Conservation (phyloP, 2,888 invertebrate genomes). For the Allacma fusca region DNA sequence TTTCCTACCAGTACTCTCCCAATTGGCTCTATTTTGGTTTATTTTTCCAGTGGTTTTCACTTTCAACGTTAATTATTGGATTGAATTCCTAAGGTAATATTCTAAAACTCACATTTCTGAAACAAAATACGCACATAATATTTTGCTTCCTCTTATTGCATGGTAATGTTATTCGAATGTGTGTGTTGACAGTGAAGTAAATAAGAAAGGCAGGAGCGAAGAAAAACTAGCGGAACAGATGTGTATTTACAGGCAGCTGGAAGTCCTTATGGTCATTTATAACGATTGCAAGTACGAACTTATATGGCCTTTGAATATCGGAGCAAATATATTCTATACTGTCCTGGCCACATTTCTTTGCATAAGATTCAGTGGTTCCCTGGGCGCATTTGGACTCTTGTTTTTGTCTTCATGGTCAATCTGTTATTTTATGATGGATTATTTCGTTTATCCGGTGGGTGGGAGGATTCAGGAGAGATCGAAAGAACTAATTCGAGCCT, state of each 20-base stretch:
- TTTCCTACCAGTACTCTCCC: background rate
- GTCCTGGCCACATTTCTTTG: background rate
- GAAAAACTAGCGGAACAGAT: background rate
- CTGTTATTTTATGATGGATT: background rate
- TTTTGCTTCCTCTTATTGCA: background rate
- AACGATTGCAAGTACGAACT: background rate
- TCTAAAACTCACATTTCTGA: too few species aligned
- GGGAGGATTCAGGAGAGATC: background rate
- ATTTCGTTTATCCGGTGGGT: background rate
- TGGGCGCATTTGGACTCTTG: background rate
- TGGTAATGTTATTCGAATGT: background rate
- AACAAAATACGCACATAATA: background rate
- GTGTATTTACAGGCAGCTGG: background rate
- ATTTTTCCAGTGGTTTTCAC: background rate
- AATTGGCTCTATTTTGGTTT: background rate
- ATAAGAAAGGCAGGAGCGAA: background rate
- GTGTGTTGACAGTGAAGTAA: background rate
- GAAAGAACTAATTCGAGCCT: background rate
- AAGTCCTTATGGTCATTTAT: background rate
- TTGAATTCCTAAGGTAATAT: background rate
- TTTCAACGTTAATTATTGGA: background rate
- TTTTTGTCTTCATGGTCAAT: background rate
- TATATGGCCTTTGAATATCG: background rate
- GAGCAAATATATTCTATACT: background rate
- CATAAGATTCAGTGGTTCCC: background rate